A percentile compares a stretch with the other conserved stretches of the same genome.
These are phyloP conservation scores for Zaprionus kolodkinae DNA, from an alignment of 1,140 invertebrate genomes.

Conservation along the genomic window DNA sequence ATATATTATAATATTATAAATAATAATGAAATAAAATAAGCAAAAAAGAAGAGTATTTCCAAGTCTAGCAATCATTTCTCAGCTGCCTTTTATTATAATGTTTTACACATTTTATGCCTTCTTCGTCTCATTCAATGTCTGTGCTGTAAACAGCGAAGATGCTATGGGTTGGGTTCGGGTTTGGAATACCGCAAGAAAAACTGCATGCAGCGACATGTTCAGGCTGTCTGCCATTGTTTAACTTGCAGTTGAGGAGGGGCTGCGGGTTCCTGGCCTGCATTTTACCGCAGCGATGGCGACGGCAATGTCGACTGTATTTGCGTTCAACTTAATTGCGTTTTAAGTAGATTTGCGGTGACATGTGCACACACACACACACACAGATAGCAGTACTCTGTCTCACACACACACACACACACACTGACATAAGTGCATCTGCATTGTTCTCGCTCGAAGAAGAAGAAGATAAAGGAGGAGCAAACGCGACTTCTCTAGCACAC, in stretches of 20 bases:
- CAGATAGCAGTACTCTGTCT: not conserved
- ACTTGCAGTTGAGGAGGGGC: constrained; percentile 28
- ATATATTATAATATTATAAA: no score
- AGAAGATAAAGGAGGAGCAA: not conserved
- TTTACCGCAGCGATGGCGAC: constrained; percentile 31
- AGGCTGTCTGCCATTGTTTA: constrained; percentile 62
- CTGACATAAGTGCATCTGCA: constrained; percentile 3
- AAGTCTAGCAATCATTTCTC: not conserved
- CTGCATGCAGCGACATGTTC: constrained; percentile 33
- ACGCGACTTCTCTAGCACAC: not conserved
- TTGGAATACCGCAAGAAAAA: constrained; percentile 10
- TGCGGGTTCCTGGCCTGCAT: constrained; percentile 34
- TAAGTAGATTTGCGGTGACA: constrained; percentile 79
- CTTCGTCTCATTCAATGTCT: not conserved
- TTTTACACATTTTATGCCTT: not conserved
- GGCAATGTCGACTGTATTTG: constrained; percentile 63
- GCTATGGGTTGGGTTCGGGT: not conserved
- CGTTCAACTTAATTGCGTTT: constrained; percentile 81
- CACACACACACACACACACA: not conserved
- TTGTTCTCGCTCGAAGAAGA: constrained; percentile 1
- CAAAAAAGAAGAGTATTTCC: no score
- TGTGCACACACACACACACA: constrained; percentile 32
- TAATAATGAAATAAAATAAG: no score
- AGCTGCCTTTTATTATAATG: not conserved
- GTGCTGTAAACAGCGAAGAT: not conserved